Evolutionary conservation across 2,113 vertebrate genomes (phyloP).

Genomic region (Ammospiza caudacuta): DNA sequence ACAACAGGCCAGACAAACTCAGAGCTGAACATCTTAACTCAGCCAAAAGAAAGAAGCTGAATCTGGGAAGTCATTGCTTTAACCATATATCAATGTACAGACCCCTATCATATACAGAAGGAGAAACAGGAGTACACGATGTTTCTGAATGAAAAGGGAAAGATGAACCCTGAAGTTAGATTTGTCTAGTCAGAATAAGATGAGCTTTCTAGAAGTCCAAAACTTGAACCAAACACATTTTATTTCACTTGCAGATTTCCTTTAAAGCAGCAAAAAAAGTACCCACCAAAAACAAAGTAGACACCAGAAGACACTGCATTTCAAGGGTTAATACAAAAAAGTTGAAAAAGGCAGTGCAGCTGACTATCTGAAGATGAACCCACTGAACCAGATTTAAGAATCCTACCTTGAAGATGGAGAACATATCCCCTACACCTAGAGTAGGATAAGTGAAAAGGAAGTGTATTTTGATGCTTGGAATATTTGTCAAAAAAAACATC

Average conservation of each 20-base stretch:
- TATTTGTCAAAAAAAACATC: not conserved
- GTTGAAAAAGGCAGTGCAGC: not conserved
- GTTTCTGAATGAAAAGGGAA: not conserved
- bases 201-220: not conserved
- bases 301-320: not conserved
- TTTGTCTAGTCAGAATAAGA: not conserved
- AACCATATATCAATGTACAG: accelerated
- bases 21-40: not conserved
- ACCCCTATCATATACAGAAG: not conserved
- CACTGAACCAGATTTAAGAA: not conserved
- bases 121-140: not conserved
- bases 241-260: not conserved
- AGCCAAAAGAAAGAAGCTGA: not conserved
- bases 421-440: not conserved
- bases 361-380: not conserved
- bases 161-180: not conserved
- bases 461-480: not conserved
- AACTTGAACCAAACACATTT: not conserved
- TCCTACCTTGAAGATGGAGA: not conserved
- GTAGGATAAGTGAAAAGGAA: not conserved
- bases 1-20: not conserved
- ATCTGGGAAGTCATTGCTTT: not conserved
- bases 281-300: not conserved
- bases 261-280: not conserved
- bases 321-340: not conserved